Conservation (phyloP, 2,888 invertebrate species). For the Synanthedon tipuliformis region DNA sequence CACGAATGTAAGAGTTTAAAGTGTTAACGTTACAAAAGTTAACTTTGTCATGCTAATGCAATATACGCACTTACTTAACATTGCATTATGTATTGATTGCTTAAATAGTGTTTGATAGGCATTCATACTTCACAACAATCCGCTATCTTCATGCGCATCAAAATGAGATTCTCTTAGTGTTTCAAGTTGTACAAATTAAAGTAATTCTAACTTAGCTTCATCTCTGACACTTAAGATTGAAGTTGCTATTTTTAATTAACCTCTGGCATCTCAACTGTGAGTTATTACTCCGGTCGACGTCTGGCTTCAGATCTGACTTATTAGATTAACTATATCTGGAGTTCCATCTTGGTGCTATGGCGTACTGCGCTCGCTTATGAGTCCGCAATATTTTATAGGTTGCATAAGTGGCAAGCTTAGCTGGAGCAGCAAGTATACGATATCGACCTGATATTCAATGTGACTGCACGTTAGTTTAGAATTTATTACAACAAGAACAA, state of each 20-base stretch:
- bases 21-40: not conserved
- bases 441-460: slow-evolving; percentile 41
- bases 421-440: slow-evolving; percentile 34
- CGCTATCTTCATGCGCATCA: not conserved
- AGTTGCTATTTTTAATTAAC: slow-evolving; percentile 71
- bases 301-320: slow-evolving; percentile 64
- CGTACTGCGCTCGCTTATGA: slow-evolving; percentile 41
- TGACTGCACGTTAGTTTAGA: slow-evolving; percentile 41
- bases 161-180: slow-evolving; percentile 8
- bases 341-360: slow-evolving; percentile 43
- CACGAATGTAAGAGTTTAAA: slow-evolving; percentile 17
- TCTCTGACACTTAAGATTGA: slow-evolving; percentile 55
- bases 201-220: slow-evolving; percentile 46
- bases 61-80: slow-evolving; percentile 12
- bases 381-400: slow-evolving; percentile 60
- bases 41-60: slow-evolving; percentile 8
- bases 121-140: not conserved
- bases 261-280: slow-evolving; percentile 61
- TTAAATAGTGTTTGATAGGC: not conserved
- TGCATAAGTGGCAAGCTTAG: slow-evolving; percentile 45
- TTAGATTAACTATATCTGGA: slow-evolving; percentile 65
- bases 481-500: slow-evolving; percentile 8
- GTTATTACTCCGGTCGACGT: slow-evolving; percentile 60
- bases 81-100: slow-evolving; percentile 3
- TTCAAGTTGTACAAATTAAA: slow-evolving; percentile 37